Evolutionary conservation across 2,113 vertebrate genomes (phyloP), one percentile per base, ranked within the genome.

Genomic region (Galemys pyrenaicus): DNA sequence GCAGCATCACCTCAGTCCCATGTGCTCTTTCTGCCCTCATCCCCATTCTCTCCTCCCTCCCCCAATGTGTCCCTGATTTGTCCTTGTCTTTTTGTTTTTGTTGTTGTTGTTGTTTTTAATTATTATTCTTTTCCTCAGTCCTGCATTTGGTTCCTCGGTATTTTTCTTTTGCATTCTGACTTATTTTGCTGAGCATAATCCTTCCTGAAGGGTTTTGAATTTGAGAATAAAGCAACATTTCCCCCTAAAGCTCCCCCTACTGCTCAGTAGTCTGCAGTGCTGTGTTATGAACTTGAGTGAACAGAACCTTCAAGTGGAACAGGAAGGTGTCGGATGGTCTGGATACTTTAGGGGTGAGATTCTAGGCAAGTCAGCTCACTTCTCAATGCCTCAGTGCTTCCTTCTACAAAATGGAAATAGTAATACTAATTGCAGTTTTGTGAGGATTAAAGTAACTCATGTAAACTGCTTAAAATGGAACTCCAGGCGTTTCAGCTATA

Each of bases 261-360:
- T n/a, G 51, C 56, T 16, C 24, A 39, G 6, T 12, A 26, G 3
- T 49, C 80, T 49, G 9, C 3, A 19, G 9, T 2, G 22, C 65
- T 51, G 30, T 11, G 9, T 37, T n/a, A 7, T 37, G 77, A 58
- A 6, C 26, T 20, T 32, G n/a, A 17, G 9, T 24, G 19, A 13
- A 67, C 2, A n/a, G 54, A 78, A 46, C 30, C 64, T 32, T 22
- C 0, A 46, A 3, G 39, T 75, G 4, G 30, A 70, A 4, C 41
- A 44, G 17, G 64, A 64, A 78, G 35, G 24, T 28, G 17, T n/a
- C 30, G 67, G n/a, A 11, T 17, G 32, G 41, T 17, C 8, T 74
- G n/a, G 30, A 2, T 46, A 2, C 17, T 78, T 39, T 4, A 1
- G 37, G 5, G 5, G 1, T 3, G 32, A 58, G 22, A 58, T 19